These are phyloP conservation scores for Mylabris phalerata DNA, from an alignment of 1,140 invertebrate genomes.

Conservation along the genomic window DNA sequence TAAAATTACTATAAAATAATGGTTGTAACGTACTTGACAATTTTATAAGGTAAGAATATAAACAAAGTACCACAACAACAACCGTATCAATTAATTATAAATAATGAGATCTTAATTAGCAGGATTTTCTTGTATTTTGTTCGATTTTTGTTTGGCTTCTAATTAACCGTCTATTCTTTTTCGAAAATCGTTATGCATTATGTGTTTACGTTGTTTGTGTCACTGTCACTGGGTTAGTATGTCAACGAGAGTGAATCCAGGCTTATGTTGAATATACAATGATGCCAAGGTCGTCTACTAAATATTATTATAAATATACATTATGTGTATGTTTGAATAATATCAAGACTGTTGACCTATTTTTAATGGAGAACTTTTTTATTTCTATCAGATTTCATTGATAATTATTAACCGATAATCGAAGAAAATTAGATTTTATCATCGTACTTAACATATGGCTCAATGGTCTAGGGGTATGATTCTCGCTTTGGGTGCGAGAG, in stretches of 20 bases:
- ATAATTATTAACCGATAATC: too few species aligned
- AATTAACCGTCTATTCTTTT: too few species aligned
- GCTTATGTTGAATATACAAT: constrained; percentile 23
- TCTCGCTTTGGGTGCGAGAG: constrained; percentile 85
- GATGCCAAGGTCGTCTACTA: constrained; percentile 29
- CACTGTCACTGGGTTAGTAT: constrained; percentile 32
- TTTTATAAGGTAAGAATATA: too few species aligned
- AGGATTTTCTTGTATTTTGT: too few species aligned
- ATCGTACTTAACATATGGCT: not conserved
- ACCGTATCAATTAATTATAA: too few species aligned
- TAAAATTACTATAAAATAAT: not conserved
- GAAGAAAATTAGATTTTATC: too few species aligned
- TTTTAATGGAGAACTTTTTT: not conserved
- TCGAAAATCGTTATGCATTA: not conserved
- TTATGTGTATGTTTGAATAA: constrained; percentile 6
- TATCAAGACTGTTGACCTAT: constrained; percentile 22
- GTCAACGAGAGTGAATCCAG: constrained; percentile 36
- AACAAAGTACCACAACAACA: too few species aligned
- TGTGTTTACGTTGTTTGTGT: constrained; percentile 11
- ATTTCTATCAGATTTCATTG: too few species aligned
- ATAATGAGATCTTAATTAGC: too few species aligned
- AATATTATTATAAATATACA: constrained; percentile 6
- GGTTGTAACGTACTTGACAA: not conserved
- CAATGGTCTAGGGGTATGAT: constrained; percentile 82
- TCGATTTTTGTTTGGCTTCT: too few species aligned